Evolutionary conservation across 2,113 vertebrate species (phyloP).

Genomic region (Gnathonemus longibarbis): DNA sequence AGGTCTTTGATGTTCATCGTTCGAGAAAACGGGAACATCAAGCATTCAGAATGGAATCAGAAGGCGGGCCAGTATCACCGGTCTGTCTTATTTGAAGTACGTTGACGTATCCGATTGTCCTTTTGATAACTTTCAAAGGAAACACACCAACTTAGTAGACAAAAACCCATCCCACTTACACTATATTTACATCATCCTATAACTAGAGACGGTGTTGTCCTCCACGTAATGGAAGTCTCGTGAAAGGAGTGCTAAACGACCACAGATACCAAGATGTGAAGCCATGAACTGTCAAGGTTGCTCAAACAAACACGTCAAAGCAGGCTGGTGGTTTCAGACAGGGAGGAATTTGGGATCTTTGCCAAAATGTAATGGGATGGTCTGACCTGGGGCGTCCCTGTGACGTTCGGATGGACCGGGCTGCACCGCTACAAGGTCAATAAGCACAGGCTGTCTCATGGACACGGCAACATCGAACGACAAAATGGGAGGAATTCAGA

Average conservation of each 20-base stretch:
- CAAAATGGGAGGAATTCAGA: not conserved
- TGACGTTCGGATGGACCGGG: not conserved
- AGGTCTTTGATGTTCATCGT: constrained; percentile 28
- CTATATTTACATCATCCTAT: constrained; percentile 14
- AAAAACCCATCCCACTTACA: not conserved
- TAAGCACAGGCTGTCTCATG: not conserved
- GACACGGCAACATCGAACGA: not conserved
- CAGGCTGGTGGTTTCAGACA: not conserved
- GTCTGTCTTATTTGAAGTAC: not conserved
- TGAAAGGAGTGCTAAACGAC: not conserved
- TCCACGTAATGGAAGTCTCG: not conserved
- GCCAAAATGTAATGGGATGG: not conserved
- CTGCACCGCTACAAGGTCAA: not conserved
- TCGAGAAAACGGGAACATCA: constrained; percentile 16
- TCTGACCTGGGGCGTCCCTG: not conserved
- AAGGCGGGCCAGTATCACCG: not conserved
- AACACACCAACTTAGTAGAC: not conserved
- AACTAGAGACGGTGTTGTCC: not conserved
- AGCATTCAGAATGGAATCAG: constrained; percentile 16
- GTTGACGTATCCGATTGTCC: not conserved
- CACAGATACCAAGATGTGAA: not conserved
- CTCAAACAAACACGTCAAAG: not conserved
- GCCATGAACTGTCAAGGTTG: not conserved
- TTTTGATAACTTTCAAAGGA: not conserved
- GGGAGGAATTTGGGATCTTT: not conserved